Evolutionary conservation across 1,140 invertebrate genomes (phyloP), one percentile per base, ranked within the genome.

Genomic region (Apocrypta bakeri): DNA sequence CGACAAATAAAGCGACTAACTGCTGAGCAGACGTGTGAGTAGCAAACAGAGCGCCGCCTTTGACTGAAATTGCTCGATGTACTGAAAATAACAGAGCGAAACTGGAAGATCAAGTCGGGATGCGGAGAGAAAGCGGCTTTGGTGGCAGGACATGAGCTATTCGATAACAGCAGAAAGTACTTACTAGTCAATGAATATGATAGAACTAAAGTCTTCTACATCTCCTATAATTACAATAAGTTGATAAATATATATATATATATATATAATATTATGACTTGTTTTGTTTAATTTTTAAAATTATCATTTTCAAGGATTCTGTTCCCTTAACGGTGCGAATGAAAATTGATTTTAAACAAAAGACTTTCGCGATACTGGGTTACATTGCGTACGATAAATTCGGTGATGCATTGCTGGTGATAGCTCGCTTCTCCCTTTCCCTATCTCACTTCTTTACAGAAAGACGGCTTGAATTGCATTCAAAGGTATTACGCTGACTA

Each of bases 1-100:
- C 81, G 56, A 76, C 84, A 85, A 84, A 87, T 85, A 87, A 83
- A 85, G 82, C 72, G 21, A 42, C 69, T 72, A 37, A 76, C 73
- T 81, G 84, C 82, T 76, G 81, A 84, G 7, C 25, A 12, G 14
- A 72, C 37, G 69, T 37, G 69, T 25, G 31, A 78, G 75, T 73
- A 61, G 42, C 68, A 24, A 78, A 72, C 68, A 69, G 14, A 12
- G 24, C 69, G 33, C 0, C 37, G 69, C 7, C 69, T 72, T 42
- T 72, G 33, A 72, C 69, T 42, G 33, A 21, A 29, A 72, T 72
- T 72, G 69, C 37, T 42, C 69, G 14, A 24, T 72, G 69, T 40
- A 12, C 68, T 31, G 29, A 79, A 79, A 79, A 71, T 71, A 69
- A 71, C 25, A 31, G 69, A 79, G 56, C 1, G 48, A 33, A 64